phyloP scores from a whole-genome alignment of 1,140 invertebrate genomes.

The Sitophilus oryzae region DNA sequence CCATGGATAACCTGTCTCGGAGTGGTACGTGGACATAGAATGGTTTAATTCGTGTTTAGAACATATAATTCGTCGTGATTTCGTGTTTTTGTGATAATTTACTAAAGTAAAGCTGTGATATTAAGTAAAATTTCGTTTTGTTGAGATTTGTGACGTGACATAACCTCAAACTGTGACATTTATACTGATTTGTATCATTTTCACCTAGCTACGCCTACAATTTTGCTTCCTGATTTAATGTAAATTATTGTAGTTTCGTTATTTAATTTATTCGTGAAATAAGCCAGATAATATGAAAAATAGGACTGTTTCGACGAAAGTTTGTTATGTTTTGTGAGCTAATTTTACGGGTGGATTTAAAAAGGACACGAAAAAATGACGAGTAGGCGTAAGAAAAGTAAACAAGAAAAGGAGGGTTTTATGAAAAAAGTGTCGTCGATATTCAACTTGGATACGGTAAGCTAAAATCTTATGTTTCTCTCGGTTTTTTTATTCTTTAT shows the following conservation, averaged over 20 bases:
- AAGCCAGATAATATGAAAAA: no score
- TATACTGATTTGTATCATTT: neutral
- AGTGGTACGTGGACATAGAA: no score
- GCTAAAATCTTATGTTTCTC: neutral
- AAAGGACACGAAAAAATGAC: slow-evolving; percentile 54
- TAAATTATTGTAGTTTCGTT: no score
- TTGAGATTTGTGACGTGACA: slow-evolving; percentile 7
- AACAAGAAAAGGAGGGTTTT: slow-evolving; percentile 68
- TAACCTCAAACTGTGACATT: slow-evolving; percentile 15
- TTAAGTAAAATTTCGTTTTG: neutral
- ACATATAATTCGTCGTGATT: no score
- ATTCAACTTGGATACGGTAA: slow-evolving; percentile 74
- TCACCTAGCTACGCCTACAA: slow-evolving; percentile 4
- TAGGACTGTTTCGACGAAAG: neutral
- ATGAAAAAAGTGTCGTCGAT: slow-evolving; percentile 81
- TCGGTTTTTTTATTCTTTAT: slow-evolving; percentile 16
- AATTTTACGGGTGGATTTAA: neutral
- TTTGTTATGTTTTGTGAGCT: slow-evolving; percentile 1
- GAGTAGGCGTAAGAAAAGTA: slow-evolving; percentile 63
- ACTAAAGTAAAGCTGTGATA: slow-evolving; percentile 2
- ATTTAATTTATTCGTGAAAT: no score
- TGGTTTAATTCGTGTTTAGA: no score
- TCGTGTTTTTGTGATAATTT: slow-evolving; percentile 1
- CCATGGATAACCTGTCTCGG: no score
- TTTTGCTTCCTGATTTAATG: no score